A percentile compares a stretch with the other conserved stretches of the same genome.
phyloP scores from a whole-genome alignment of 2,888 invertebrate genomes.

The Synanthedon vespiformis region DNA sequence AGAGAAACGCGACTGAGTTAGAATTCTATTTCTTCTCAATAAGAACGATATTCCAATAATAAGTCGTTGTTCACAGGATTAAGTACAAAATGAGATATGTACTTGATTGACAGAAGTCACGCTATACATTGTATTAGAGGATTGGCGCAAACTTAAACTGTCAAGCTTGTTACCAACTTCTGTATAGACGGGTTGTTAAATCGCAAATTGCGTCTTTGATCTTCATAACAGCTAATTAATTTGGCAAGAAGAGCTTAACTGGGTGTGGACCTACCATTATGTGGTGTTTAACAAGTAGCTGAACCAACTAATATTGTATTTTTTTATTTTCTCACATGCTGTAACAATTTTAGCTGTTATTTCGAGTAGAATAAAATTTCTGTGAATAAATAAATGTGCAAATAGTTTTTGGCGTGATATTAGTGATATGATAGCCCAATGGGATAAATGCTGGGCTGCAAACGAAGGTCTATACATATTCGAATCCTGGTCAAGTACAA shows the following conservation, averaged over 20 bases:
- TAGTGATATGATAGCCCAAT: too few species aligned
- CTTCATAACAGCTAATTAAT: slow-evolving; percentile 61
- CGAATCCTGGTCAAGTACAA: too few species aligned
- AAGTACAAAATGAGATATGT: slow-evolving; percentile 33
- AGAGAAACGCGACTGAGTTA: slow-evolving; percentile 8
- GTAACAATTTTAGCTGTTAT: too few species aligned
- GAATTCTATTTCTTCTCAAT: slow-evolving; percentile 14
- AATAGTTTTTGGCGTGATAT: too few species aligned
- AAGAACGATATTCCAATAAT: slow-evolving; percentile 17
- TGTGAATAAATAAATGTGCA: too few species aligned
- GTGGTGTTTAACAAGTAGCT: background rate
- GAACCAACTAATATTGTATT: slow-evolving; percentile 19
- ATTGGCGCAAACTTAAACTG: slow-evolving; percentile 51
- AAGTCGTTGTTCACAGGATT: slow-evolving; percentile 11
- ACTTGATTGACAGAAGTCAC: slow-evolving; percentile 52
- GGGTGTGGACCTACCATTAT: slow-evolving; percentile 19
- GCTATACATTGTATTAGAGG: slow-evolving; percentile 38
- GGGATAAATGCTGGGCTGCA: too few species aligned
- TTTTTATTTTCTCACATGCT: slow-evolving; percentile 13
- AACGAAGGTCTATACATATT: too few species aligned
- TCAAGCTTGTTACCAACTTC: slow-evolving; percentile 29
- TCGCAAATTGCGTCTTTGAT: slow-evolving; percentile 53
- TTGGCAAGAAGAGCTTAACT: slow-evolving; percentile 48
- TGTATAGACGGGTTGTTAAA: slow-evolving; percentile 28
- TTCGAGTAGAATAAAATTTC: too few species aligned